A percentile compares a stretch with the other conserved stretches of the same genome.
These are phyloP conservation scores for Cordilura impudica DNA, from an alignment of 2,888 invertebrate genomes.

Conservation along the genomic window DNA sequence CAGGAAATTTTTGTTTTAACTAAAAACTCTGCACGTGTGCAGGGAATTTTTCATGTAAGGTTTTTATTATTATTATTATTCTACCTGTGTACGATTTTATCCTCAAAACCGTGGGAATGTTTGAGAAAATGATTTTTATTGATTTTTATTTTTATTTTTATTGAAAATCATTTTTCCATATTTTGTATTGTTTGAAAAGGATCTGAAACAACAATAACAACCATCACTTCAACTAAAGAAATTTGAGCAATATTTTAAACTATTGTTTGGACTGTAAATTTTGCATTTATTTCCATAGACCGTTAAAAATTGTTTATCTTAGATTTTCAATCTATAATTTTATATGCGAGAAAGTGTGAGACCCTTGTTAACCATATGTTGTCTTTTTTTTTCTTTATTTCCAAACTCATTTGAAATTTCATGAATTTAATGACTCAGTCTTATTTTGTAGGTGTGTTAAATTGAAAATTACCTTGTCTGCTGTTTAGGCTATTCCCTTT, in stretches of 20 bases:
- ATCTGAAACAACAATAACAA: slow-evolving; percentile 35
- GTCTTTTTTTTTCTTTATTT: slow-evolving; percentile 44
- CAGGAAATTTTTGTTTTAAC: slow-evolving; percentile 16
- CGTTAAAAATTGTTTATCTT: slow-evolving; percentile 43
- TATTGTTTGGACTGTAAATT: slow-evolving; percentile 20
- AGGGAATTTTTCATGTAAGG: slow-evolving; percentile 21
- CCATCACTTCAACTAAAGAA: neutral
- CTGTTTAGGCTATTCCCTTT: neutral
- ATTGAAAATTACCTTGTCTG: neutral
- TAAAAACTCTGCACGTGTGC: slow-evolving; percentile 52
- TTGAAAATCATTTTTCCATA: neutral
- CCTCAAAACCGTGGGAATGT: slow-evolving; percentile 53
- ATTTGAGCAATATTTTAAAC: slow-evolving; percentile 26
- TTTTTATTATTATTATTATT: slow-evolving; percentile 13
- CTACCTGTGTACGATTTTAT: slow-evolving; percentile 38
- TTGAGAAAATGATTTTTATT: slow-evolving; percentile 2
- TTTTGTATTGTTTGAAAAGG: slow-evolving; percentile 35
- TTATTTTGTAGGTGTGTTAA: neutral
- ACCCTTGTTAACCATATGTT: slow-evolving; percentile 76
- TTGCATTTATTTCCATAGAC: slow-evolving; percentile 19
- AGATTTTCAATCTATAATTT: slow-evolving; percentile 18
- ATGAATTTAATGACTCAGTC: neutral
- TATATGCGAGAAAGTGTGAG: slow-evolving; percentile 64
- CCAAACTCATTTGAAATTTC: neutral
- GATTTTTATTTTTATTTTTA: neutral